A percentile compares a stretch with the other conserved stretches of the same genome.
phyloP scores from a whole-genome alignment of 2,113 vertebrate species.

The Sorex araneus region DNA sequence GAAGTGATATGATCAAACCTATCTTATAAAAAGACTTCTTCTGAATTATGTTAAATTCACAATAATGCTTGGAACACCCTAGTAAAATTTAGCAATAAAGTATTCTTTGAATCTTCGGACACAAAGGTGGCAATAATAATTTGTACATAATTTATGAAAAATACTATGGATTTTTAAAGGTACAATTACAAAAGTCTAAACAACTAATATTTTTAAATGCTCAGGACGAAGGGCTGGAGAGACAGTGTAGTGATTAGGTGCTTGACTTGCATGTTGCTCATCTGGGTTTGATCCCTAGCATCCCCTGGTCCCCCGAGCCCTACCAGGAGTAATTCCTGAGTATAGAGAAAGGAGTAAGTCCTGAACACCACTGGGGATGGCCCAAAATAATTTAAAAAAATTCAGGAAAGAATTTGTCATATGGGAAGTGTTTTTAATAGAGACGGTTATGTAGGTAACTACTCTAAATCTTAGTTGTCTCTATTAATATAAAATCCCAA shows the following conservation, averaged over 20 bases:
- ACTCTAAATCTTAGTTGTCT: slow-evolving; percentile 43
- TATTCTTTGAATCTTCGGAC: not conserved
- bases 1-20: not conserved
- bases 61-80: slow-evolving; percentile 26
- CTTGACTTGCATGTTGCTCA: too few species aligned
- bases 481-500: slow-evolving; percentile 37
- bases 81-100: slow-evolving; percentile 44
- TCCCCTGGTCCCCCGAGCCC: too few species aligned
- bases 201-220: not conserved
- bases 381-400: slow-evolving; percentile 43
- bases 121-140: not conserved
- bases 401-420: slow-evolving; percentile 26
- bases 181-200: too few species aligned
- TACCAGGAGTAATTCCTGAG: not conserved
- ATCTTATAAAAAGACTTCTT: slow-evolving; percentile 16
- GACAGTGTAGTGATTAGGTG: too few species aligned
- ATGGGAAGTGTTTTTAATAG: slow-evolving; percentile 40
- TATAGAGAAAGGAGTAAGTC: too few species aligned
- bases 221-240: too few species aligned
- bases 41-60: slow-evolving; percentile 51
- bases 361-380: slow-evolving; percentile 4
- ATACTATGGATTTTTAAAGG: too few species aligned
- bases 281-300: too few species aligned
- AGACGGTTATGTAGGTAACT: not conserved
- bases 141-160: too few species aligned